A percentile compares a stretch with the other conserved stretches of the same genome.
These are phyloP conservation scores for Carcharodon carcharias DNA, from an alignment of 2,797 vertebrate genomes.

Conservation along the genomic window DNA sequence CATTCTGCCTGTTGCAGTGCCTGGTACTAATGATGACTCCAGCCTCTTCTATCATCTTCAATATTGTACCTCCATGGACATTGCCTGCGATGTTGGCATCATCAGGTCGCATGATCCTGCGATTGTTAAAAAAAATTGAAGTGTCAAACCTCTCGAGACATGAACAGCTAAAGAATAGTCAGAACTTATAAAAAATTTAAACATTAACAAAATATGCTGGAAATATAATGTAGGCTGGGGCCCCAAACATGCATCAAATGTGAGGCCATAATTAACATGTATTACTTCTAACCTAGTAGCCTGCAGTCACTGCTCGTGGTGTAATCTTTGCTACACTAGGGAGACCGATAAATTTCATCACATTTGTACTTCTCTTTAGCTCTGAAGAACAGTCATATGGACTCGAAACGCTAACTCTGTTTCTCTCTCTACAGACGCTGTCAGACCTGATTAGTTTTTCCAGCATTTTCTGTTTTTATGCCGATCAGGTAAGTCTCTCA, in stretches of 20 bases:
- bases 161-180: background rate
- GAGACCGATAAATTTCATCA: background rate
- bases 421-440: too few relatives aligned
- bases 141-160: background rate
- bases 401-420: too few relatives aligned
- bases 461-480: background rate
- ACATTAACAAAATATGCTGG: background rate
- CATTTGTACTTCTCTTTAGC: too few relatives aligned
- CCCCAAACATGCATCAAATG: too few relatives aligned
- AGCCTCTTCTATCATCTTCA: conserved; percentile 95
- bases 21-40: conserved; percentile 84
- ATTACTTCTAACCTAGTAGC: background rate
- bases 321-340: background rate
- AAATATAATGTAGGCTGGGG: background rate
- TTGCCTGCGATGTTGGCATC: conserved; percentile 86
- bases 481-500: background rate
- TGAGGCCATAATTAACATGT: background rate
- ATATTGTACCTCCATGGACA: conserved; percentile 83
- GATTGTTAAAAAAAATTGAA: conserved; percentile 11
- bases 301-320: background rate
- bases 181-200: background rate
- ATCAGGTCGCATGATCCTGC: conserved; percentile 88
- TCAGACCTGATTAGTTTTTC: too few relatives aligned
- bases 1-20: conserved; percentile 79
- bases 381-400: too few relatives aligned